Evolutionary conservation across 92 coral and sea anemone species (phyloP), one percentile per base, ranked within the genome.

Genomic region (Parazoanthus swiftii): DNA sequence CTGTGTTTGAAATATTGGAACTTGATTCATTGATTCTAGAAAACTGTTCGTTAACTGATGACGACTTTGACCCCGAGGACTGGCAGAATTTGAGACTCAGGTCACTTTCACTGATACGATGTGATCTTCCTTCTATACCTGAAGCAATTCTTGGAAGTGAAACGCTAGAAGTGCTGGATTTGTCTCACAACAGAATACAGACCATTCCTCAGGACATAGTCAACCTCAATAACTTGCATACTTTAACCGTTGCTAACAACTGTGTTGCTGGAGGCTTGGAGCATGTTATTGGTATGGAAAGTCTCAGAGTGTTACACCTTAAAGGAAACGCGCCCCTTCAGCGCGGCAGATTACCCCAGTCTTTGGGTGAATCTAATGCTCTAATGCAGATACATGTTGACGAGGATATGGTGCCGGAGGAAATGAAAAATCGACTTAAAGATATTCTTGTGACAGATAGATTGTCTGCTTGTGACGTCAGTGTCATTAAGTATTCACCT

Each of bases 401-500:
- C 67, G 66, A 68, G 73, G 46, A 39, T 20, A 48, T 73, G 7
- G 48, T 90, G 91, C 2, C 78, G 4, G 81, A 79, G 37, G 90
- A 63, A 79, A 66, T 86, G 10, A 48, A 65, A 66, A 42, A 14
- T 20, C 8, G 6, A 23, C 87, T 90, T 0, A 48, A 63, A 59
- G 80, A 68, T 90, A 87, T 79, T 71, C 68, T 79, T 88, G 78
- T 63, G 59, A 90, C 81, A 81, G 77, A 76, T 36, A 66, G 10
- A 13, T 56, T 6, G 20, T 25, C 89, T 78, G 48, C 1, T 35
- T 26, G 25, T 66, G 89, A 63, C 29, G 74, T 74, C 44, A 36
- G 39, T 73, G 92, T 91, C 21, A 89, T 90, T 51, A 85, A 85
- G 81, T 92, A 87, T 81, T 65, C 85, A 54, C 94, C 93, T 0